Evolutionary conservation across 2,888 invertebrate species (phyloP), one percentile per base, ranked within the genome.

Genomic region (Phyllotreta striolata): DNA sequence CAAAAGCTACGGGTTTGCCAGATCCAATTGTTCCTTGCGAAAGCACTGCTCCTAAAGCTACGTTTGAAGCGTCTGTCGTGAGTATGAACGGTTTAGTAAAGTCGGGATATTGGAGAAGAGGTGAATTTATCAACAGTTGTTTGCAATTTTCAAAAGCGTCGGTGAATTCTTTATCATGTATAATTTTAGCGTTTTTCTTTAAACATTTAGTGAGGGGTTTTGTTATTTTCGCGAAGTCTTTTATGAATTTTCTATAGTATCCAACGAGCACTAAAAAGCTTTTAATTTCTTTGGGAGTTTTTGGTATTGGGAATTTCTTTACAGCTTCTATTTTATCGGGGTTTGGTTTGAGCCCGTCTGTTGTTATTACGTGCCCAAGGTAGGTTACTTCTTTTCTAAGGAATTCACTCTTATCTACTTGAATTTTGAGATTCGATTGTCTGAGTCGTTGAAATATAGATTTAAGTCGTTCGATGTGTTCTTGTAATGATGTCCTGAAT

Each of bases 1-100:
- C 75, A 62, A 76, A 81, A 8, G 78, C 78, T 1, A 81, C 72
- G 0, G 78, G 79, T 52, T 52, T 34, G 39, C 40, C 54, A n/a
- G n/a, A n/a, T n/a, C n/a, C n/a, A n/a, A n/a, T n/a, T n/a, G n/a
- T n/a, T n/a, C n/a, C n/a, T n/a, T n/a, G n/a, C n/a, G n/a, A n/a
- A n/a, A n/a, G n/a, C n/a, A n/a, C n/a, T n/a, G n/a, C n/a, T n/a
- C n/a, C n/a, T n/a, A n/a, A n/a, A n/a, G n/a, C n/a, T n/a, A n/a
- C n/a, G 24, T 69, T 67, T 6, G 61, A 63, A 0, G 73, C 73
- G 54, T 74, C 73, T 0, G 73, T 74, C 0, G 70, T 71, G n/a
- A 75, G 12, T 12, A 63, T 61, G 49, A 74, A 73, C 0, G 64
- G 47, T 64, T 73, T 70, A 6, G 56, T 35, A 67, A 71, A 73